A percentile compares a stretch with the other conserved stretches of the same genome.
phyloP scores from a whole-genome alignment of 2,797 vertebrate species.

The Danio kyathit region DNA sequence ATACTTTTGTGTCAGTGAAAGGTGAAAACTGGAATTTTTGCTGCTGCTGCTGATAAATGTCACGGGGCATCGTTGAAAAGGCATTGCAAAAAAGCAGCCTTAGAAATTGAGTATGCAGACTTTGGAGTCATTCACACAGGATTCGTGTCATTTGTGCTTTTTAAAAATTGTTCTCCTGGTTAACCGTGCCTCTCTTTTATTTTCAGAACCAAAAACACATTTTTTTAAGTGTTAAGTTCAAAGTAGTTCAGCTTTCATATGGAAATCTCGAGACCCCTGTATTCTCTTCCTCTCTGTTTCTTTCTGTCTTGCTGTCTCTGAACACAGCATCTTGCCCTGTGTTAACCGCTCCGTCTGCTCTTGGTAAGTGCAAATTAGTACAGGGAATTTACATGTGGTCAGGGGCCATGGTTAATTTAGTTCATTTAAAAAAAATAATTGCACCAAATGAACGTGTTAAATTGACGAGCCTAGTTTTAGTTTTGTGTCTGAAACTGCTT shows the following conservation, averaged over 20 bases:
- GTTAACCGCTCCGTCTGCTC: not conserved
- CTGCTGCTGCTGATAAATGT: conserved; percentile 1
- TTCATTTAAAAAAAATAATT: not conserved
- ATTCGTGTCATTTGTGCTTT: not conserved
- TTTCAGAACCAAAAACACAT: not conserved
- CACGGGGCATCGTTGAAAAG: not conserved
- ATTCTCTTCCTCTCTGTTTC: not conserved
- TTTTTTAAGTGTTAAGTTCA: conserved; percentile 1
- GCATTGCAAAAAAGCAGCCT: not conserved
- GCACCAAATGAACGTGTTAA: not conserved
- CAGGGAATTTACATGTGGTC: not conserved
- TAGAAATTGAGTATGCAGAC: not conserved
- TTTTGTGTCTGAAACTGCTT: not conserved
- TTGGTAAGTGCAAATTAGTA: conserved; percentile 16
- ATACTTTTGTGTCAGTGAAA: not conserved
- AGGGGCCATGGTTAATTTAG: conserved; percentile 13
- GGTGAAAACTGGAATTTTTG: conserved; percentile 1
- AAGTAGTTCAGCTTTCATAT: not conserved
- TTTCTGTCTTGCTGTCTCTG: not conserved
- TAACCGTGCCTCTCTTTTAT: not conserved
- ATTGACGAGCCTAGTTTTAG: not conserved
- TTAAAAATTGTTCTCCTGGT: not conserved
- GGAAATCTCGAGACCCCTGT: not conserved
- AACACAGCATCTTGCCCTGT: not conserved
- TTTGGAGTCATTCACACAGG: not conserved